phyloP scores from a whole-genome alignment of 2,888 invertebrate genomes.

The Apamea monoglypha region DNA sequence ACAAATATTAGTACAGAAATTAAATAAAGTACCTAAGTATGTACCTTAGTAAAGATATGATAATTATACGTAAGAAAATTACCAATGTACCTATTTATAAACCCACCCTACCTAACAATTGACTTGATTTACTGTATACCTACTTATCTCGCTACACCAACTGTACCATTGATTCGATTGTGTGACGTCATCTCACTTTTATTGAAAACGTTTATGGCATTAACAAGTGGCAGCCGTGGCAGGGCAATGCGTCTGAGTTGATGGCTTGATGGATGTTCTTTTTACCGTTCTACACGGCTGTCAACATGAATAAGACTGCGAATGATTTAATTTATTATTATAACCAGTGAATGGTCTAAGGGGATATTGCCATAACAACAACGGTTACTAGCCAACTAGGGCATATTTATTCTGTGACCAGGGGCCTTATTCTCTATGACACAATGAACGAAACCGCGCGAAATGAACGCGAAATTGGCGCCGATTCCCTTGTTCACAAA shows the following conservation, averaged over 20 bases:
- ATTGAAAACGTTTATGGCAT: slow-evolving; percentile 56
- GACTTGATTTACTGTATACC: neutral
- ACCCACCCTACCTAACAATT: neutral
- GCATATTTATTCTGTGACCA: too few relatives aligned
- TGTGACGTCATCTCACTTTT: slow-evolving; percentile 29
- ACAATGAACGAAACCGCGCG: too few relatives aligned
- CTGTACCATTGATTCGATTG: neutral
- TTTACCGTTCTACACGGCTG: slow-evolving; percentile 20
- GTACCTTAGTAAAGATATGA: too few relatives aligned
- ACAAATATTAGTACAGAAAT: neutral
- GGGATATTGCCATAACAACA: neutral
- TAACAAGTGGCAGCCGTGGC: slow-evolving; percentile 13
- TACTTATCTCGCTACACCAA: neutral
- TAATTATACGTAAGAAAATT: neutral
- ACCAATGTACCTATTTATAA: neutral
- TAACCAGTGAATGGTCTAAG: neutral
- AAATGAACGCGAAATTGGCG: too few relatives aligned
- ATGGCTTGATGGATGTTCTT: slow-evolving; percentile 42
- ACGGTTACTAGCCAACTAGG: neutral
- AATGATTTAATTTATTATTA: slow-evolving; percentile 18
- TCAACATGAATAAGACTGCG: slow-evolving; percentile 25
- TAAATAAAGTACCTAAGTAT: too few relatives aligned
- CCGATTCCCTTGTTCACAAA: too few relatives aligned
- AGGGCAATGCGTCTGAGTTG: slow-evolving; percentile 22
- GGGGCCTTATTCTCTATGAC: too few relatives aligned